A percentile compares a stretch with the other conserved stretches of the same genome.
Conservation (phyloP, 2,797 vertebrate species). For the Chaunax sp. region DNA sequence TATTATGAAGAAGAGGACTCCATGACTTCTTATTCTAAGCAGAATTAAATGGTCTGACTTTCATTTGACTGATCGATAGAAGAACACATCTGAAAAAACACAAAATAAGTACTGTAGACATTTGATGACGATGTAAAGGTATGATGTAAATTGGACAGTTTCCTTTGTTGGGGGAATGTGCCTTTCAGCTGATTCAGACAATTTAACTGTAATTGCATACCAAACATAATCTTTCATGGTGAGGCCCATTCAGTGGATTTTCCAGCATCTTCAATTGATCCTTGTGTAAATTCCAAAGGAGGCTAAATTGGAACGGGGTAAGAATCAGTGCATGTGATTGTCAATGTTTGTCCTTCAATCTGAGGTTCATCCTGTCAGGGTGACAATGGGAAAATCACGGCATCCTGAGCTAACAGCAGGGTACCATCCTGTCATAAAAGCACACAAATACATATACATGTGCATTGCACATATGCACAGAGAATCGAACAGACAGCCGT, state of each 20-base stretch:
- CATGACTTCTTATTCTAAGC: constrained; percentile 29
- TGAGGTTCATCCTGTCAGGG: constrained; percentile 51
- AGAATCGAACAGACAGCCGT: constrained; percentile 23
- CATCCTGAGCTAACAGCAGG: constrained; percentile 67
- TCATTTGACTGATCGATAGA: constrained; percentile 55
- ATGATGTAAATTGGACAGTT: constrained; percentile 47
- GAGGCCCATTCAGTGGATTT: constrained; percentile 51
- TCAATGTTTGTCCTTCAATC: constrained; percentile 72
- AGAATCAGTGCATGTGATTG: constrained; percentile 69
- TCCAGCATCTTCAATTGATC: constrained; percentile 55
- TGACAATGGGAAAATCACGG: constrained; percentile 62
- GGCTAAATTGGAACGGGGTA: constrained; percentile 68
- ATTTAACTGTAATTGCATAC: constrained; percentile 78
- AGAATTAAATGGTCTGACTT: constrained; percentile 45
- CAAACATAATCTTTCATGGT: constrained; percentile 65
- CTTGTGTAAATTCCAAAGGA: constrained; percentile 73
- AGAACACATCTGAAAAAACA: constrained; percentile 45
- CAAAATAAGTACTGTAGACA: constrained; percentile 20
- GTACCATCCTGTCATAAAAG: constrained; percentile 26
- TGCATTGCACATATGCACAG: constrained; percentile 13
- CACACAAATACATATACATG: constrained; percentile 27
- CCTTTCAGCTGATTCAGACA: constrained; percentile 66
- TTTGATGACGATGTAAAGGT: constrained; percentile 43
- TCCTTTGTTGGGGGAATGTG: constrained; percentile 64
- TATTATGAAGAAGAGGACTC: constrained; percentile 33